Evolutionary conservation across 2,888 invertebrate genomes (phyloP).

Genomic region (Pseudococcus jackbeardsleyi): DNA sequence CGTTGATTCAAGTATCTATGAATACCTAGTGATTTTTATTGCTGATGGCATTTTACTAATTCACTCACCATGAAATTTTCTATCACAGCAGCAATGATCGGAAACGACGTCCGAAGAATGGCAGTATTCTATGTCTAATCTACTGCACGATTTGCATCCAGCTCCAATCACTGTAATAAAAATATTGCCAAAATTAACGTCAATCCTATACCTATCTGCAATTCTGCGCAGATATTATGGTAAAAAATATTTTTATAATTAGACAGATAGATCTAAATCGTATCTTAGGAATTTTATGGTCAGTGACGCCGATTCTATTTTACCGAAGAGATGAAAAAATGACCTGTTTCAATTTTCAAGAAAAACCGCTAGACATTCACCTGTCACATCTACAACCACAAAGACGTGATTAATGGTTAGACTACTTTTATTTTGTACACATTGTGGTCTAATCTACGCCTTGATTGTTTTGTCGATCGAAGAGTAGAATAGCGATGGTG

Average conservation of each 20-base stretch:
- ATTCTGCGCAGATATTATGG: not conserved
- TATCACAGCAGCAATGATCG: conserved; percentile 76
- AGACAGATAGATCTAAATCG: too few species aligned
- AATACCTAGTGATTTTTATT: not conserved
- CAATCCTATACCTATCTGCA: not conserved
- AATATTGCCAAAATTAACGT: not conserved
- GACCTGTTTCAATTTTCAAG: not conserved
- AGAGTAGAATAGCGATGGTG: not conserved
- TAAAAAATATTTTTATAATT: not conserved
- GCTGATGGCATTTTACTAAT: not conserved
- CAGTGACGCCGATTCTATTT: not conserved
- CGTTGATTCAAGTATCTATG: too few species aligned
- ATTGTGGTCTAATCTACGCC: not conserved
- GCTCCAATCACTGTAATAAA: conserved; percentile 67
- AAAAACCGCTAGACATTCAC: not conserved
- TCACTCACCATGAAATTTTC: conserved; percentile 73
- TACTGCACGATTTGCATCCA: conserved; percentile 77
- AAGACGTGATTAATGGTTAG: conserved; percentile 4
- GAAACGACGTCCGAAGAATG: conserved; percentile 74
- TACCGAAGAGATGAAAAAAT: not conserved
- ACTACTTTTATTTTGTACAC: not conserved
- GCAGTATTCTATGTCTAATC: conserved; percentile 77
- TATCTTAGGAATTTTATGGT: not conserved
- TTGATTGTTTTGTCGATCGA: not conserved
- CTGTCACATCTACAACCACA: not conserved